A percentile compares a stretch with the other conserved stretches of the same genome.
Evolutionary conservation across 2,113 vertebrate genomes (phyloP).

Genomic region (Pseudopipra pipra): DNA sequence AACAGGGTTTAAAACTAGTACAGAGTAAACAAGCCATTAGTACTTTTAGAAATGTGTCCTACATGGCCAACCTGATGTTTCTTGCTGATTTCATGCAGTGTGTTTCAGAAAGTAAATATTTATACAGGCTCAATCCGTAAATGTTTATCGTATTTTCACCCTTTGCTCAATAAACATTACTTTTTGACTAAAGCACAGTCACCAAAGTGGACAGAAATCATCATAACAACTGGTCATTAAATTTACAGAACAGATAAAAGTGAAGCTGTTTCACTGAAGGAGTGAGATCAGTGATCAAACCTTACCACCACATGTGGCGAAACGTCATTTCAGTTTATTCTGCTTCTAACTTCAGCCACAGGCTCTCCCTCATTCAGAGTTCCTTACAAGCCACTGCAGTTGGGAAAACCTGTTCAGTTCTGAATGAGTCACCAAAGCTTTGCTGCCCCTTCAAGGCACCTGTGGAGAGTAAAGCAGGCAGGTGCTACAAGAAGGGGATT

Average conservation of each 20-base stretch:
- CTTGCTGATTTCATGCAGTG: not conserved
- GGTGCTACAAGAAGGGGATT: not conserved
- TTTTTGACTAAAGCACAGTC: not conserved
- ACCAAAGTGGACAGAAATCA: not conserved
- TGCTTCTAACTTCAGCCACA: not conserved
- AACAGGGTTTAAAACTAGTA: not conserved
- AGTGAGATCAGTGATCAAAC: not conserved
- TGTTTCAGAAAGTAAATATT: slow-evolving; percentile 24
- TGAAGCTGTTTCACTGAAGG: not conserved
- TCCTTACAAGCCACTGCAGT: not conserved
- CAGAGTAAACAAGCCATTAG: not conserved
- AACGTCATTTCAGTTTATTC: not conserved
- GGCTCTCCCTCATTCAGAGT: fast-evolving
- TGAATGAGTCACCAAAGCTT: not conserved
- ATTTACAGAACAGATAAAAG: not conserved
- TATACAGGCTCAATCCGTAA: not conserved
- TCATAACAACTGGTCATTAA: not conserved
- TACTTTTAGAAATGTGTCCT: not conserved
- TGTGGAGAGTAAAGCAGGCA: not conserved
- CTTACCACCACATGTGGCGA: fast-evolving
- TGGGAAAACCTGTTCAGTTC: not conserved
- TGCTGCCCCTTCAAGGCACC: not conserved
- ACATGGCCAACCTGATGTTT: not conserved
- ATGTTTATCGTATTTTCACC: not conserved
- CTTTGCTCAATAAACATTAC: not conserved